A percentile compares a stretch with the other conserved stretches of the same genome.
phyloP scores from a whole-genome alignment of 2,113 vertebrate species.

The Coryphaenoides rupestris region DNA sequence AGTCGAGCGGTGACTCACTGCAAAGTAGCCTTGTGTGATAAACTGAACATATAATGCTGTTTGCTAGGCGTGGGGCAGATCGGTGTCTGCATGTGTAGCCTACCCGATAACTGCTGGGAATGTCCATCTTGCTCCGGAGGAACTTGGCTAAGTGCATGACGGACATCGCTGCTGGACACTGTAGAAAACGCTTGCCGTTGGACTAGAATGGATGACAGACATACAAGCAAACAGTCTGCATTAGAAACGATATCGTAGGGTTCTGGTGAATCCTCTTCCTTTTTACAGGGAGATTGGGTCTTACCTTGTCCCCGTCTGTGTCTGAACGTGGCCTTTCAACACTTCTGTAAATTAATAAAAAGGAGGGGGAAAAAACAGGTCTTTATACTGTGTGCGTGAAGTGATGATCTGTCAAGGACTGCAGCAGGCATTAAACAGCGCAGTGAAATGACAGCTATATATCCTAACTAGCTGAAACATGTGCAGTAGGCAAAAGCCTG shows the following conservation, averaged over 20 bases:
- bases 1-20: too few relatives aligned
- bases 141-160: slow-evolving; percentile 92
- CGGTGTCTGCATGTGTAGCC: slow-evolving; percentile 1
- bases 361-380: not conserved
- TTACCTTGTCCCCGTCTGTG: slow-evolving; percentile 84
- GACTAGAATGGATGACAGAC: slow-evolving; percentile 49
- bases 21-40: too few relatives aligned
- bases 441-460: too few relatives aligned
- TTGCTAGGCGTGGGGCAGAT: not conserved
- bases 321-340: slow-evolving; percentile 79
- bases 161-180: slow-evolving; percentile 90
- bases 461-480: too few relatives aligned
- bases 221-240: slow-evolving; percentile 2
- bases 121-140: slow-evolving; percentile 93
- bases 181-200: slow-evolving; percentile 87
- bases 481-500: too few relatives aligned
- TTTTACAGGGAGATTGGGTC: not conserved
- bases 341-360: slow-evolving; percentile 58
- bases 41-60: too few relatives aligned
- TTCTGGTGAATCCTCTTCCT: not conserved
- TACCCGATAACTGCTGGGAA: slow-evolving; percentile 90
- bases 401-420: too few relatives aligned
- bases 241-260: not conserved
- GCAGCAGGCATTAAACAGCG: too few relatives aligned
- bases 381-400: too few relatives aligned